Evolutionary conservation across 92 coral and sea anemone species (phyloP).

Genomic region (Paramuricea clavata): DNA sequence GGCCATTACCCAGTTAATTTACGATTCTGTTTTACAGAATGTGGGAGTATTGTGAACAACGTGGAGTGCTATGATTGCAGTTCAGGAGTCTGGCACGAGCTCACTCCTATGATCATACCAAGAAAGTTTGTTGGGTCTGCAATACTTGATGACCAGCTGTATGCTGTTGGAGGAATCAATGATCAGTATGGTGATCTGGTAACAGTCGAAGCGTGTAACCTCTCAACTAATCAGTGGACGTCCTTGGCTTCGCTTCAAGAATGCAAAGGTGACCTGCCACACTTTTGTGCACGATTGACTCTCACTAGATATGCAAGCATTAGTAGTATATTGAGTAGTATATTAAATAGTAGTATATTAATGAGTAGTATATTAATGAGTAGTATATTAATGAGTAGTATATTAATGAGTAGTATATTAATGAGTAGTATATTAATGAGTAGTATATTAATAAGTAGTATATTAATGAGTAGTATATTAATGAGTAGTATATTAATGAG

Average conservation of each 20-base stretch:
- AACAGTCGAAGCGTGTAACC: constrained; percentile 92
- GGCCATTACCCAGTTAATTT: not conserved
- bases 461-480: no score
- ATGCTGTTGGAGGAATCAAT: constrained; percentile 98
- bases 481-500: no score
- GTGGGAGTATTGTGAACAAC: constrained; percentile 79
- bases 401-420: no score
- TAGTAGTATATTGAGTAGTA: no score
- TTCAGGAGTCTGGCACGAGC: constrained; percentile 83
- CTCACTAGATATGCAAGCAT: no score
- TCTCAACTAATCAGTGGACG: constrained; percentile 91
- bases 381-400: no score
- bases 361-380: no score
- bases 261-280: constrained; percentile 99
- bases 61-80: constrained; percentile 91
- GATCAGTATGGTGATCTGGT: constrained; percentile 92
- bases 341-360: no score
- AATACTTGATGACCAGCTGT: constrained; percentile 96
- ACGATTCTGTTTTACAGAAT: constrained; percentile 56
- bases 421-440: no score
- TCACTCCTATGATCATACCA: constrained; percentile 92
- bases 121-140: constrained; percentile 93
- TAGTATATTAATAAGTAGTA: no score
- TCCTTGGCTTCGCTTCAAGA: constrained; percentile 92
- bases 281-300: no score